Percentiles rank a stretch among this genome's conserved stretches.
phyloP scores from a whole-genome alignment of 1,140 invertebrate species.

The Nephotettix cincticeps region DNA sequence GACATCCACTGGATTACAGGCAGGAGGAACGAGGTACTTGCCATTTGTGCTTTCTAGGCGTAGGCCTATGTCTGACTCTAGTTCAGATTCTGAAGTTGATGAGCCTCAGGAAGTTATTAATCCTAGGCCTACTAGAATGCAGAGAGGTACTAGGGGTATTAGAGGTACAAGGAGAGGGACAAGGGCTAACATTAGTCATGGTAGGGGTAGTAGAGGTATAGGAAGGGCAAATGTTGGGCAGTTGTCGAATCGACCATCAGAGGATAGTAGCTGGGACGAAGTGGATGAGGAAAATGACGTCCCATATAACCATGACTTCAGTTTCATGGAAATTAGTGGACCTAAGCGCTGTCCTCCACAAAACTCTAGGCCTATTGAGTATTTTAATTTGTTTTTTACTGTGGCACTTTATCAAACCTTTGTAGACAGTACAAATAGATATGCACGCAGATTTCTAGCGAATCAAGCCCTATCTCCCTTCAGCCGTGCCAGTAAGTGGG shows the following conservation, averaged over 20 bases:
- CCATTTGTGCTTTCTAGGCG: no score
- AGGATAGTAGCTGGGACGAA: not conserved
- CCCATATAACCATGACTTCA: not conserved
- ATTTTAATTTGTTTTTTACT: constrained; percentile 19
- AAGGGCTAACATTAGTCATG: not conserved
- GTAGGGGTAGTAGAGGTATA: not conserved
- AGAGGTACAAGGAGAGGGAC: not conserved
- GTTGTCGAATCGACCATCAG: not conserved
- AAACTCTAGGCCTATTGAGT: not conserved
- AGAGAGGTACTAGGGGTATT: no score
- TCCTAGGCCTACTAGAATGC: no score
- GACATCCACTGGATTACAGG: no score
- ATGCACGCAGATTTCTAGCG: not conserved
- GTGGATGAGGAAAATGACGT: not conserved
- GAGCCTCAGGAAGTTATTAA: no score
- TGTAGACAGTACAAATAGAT: constrained; percentile 5
- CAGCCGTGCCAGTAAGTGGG: constrained; percentile 36
- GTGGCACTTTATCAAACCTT: not conserved
- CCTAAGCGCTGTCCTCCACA: not conserved
- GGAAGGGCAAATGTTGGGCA: not conserved
- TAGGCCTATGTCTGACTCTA: no score
- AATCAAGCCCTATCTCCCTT: no score
- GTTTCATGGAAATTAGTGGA: not conserved
- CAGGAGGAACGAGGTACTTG: no score
- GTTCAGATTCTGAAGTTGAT: no score